Percentiles rank a stretch among this genome's conserved stretches.
Conservation (phyloP, 2,113 vertebrate species). For the Catharus minimus region DNA sequence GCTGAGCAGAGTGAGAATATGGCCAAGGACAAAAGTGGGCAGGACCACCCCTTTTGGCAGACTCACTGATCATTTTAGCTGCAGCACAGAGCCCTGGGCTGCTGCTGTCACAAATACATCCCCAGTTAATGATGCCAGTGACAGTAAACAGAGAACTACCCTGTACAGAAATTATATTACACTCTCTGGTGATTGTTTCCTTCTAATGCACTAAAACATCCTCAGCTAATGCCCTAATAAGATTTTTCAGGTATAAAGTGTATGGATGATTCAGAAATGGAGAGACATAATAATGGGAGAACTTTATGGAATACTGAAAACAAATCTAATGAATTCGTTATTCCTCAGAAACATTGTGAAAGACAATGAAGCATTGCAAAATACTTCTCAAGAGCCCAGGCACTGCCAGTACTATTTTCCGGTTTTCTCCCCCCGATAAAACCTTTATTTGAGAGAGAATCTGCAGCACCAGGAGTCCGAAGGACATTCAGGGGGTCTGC, state of each 20-base stretch:
- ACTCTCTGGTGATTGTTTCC: slow-evolving; percentile 6
- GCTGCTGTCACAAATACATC: slow-evolving; percentile 5
- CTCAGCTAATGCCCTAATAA: slow-evolving; percentile 24
- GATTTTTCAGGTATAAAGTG: slow-evolving; percentile 7
- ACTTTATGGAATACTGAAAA: slow-evolving; percentile 8
- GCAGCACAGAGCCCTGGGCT: background rate
- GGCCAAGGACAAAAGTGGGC: background rate
- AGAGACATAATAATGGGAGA: background rate
- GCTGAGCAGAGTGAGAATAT: background rate
- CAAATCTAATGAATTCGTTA: background rate
- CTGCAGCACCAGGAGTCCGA: background rate
- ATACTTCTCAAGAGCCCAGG: background rate
- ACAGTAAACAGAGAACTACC: slow-evolving; percentile 5
- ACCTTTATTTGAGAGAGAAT: background rate
- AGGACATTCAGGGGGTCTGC: slow-evolving; percentile 16
- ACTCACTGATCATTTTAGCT: background rate
- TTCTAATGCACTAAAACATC: slow-evolving; percentile 23
- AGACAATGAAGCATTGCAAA: background rate
- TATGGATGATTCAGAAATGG: background rate
- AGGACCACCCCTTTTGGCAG: background rate
- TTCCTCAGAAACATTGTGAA: background rate
- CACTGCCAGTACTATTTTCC: background rate
- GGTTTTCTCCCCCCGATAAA: background rate
- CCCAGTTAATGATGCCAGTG: background rate
- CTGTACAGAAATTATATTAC: background rate